These are phyloP conservation scores for Spodoptera littoralis DNA, from an alignment of 2,888 invertebrate species.

Conservation along the genomic window DNA sequence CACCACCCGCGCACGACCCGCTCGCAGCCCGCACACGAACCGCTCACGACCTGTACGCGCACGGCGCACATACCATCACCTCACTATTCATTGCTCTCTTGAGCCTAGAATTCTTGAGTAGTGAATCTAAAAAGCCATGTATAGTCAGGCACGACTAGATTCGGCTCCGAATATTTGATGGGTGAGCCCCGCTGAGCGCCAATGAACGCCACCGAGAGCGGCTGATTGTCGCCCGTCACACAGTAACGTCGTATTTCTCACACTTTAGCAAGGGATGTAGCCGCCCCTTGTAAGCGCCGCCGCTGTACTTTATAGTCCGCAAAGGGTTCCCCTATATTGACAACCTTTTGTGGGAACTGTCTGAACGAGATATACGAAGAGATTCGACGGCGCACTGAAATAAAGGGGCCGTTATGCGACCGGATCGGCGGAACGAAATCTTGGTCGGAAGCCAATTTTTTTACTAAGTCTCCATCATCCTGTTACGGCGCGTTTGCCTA, in stretches of 20 bases:
- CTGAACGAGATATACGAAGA: constrained; percentile 46
- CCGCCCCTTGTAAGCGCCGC: constrained; percentile 46
- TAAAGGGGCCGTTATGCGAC: constrained; percentile 42
- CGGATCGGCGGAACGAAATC: constrained; percentile 37
- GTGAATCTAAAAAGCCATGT: constrained; percentile 63
- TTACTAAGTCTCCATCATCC: constrained; percentile 46
- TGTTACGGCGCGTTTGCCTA: constrained; percentile 39
- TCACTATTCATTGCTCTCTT: constrained; percentile 63
- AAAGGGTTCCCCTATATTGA: constrained; percentile 54
- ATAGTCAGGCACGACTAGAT: constrained; percentile 55
- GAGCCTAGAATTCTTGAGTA: constrained; percentile 60
- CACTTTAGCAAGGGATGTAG: constrained; percentile 39
- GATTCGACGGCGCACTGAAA: constrained; percentile 41
- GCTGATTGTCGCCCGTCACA: constrained; percentile 43
- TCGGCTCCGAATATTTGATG: constrained; percentile 51
- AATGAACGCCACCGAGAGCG: constrained; percentile 25
- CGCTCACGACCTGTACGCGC: constrained; percentile 19
- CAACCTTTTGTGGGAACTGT: constrained; percentile 52
- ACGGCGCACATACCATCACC: constrained; percentile 27
- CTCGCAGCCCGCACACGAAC: background rate
- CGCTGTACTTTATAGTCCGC: constrained; percentile 54
- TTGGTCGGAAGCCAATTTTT: constrained; percentile 46
- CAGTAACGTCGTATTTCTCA: constrained; percentile 40
- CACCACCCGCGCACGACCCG: constrained; percentile 8
- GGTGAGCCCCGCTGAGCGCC: constrained; percentile 24